These are phyloP conservation scores for Burhinus oedicnemus DNA, from an alignment of 2,113 vertebrate species.

Conservation along the genomic window DNA sequence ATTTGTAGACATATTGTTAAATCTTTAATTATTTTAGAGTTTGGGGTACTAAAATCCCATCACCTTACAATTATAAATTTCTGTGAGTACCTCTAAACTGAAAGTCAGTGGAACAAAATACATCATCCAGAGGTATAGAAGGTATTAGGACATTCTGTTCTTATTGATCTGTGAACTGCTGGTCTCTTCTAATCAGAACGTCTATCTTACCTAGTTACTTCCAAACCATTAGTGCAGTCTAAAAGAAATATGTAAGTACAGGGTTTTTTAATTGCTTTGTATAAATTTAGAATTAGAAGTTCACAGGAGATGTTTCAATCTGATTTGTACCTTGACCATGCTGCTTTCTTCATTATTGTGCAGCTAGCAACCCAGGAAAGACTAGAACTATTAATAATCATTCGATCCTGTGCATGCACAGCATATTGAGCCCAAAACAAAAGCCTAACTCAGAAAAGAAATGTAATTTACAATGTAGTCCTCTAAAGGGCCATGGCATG, in stretches of 20 bases:
- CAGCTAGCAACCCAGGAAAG: conserved; percentile 20
- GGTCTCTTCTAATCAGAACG: conserved; percentile 13
- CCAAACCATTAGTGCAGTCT: conserved; percentile 23
- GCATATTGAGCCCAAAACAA: conserved; percentile 17
- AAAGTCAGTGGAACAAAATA: conserved; percentile 57
- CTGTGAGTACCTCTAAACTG: conserved; percentile 31
- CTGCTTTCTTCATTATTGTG: conserved; percentile 35
- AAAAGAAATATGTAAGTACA: conserved; percentile 29
- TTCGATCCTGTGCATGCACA: conserved; percentile 24
- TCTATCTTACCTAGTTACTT: conserved; percentile 26
- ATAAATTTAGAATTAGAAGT: conserved; percentile 32
- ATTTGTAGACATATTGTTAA: not conserved
- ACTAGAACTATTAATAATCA: conserved; percentile 50
- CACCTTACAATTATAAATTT: conserved; percentile 12
- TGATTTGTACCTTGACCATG: conserved; percentile 39
- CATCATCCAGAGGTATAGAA: conserved; percentile 12
- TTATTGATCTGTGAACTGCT: conserved; percentile 41
- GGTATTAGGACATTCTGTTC: conserved; percentile 7
- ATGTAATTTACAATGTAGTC: not conserved
- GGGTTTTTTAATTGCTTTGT: conserved; percentile 35
- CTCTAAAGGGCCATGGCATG: not conserved
- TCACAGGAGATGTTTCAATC: conserved; percentile 32
- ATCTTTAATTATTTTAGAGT: conserved; percentile 47
- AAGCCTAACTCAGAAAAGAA: not conserved
- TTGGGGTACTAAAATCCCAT: not conserved